Conservation (phyloP, 2,113 vertebrate genomes). For the Platysternon megacephalum region DNA sequence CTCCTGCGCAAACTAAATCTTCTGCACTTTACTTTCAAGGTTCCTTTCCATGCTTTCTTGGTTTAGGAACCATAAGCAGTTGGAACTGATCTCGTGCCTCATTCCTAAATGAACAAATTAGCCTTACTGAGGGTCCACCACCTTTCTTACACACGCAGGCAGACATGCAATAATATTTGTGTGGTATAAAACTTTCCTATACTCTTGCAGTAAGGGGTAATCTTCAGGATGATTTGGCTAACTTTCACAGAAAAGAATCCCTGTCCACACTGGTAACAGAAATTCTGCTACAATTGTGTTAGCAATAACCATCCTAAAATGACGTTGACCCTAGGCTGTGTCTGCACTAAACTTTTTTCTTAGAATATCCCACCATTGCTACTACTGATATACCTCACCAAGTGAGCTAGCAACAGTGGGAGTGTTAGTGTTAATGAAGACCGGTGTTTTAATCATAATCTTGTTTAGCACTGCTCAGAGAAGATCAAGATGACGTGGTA, state of each 20-base stretch:
- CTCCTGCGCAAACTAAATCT: neutral
- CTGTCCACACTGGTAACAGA: neutral
- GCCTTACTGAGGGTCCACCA: neutral
- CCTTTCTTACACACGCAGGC: neutral
- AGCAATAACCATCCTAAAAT: neutral
- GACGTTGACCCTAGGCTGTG: neutral
- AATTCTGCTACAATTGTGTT: neutral
- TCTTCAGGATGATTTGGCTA: neutral
- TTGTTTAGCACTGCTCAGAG: neutral
- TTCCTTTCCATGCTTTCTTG: neutral
- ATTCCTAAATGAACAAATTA: neutral
- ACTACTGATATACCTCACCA: neutral
- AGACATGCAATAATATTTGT: neutral
- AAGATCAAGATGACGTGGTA: neutral
- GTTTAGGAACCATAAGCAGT: conserved; percentile 11
- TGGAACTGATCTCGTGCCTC: neutral
- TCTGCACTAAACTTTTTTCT: neutral
- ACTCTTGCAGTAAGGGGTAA: neutral
- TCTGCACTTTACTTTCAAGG: conserved; percentile 8
- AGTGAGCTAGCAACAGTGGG: neutral
- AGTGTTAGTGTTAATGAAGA: neutral
- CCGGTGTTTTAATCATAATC: neutral
- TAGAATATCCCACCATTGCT: neutral
- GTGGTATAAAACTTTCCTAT: neutral
- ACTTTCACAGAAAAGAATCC: neutral